Percentiles rank a stretch among this genome's conserved stretches.
These are phyloP conservation scores for Syrista parreyssii DNA, from an alignment of 2,888 invertebrate species.

Conservation along the genomic window DNA sequence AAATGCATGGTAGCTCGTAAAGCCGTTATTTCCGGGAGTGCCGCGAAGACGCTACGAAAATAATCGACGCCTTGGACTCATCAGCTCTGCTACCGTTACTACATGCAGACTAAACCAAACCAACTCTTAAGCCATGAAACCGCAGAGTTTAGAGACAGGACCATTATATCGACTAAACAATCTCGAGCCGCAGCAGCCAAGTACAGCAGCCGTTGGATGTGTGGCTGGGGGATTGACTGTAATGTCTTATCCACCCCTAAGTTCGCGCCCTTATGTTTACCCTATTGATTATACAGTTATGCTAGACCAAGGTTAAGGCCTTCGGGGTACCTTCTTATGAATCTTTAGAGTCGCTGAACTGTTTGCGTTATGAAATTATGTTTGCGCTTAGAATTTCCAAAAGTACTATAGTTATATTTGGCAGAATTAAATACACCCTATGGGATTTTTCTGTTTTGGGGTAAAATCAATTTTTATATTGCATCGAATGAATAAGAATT, in stretches of 20 bases:
- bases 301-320: conserved; percentile 27
- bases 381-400: background rate
- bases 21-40: background rate
- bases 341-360: background rate
- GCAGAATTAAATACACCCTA: background rate
- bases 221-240: conserved; percentile 11
- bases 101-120: conserved; percentile 8
- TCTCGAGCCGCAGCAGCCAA: conserved; percentile 29
- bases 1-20: background rate
- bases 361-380: background rate
- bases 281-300: conserved; percentile 53
- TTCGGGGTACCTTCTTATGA: background rate
- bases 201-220: conserved; percentile 23
- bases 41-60: background rate
- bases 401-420: background rate
- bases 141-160: conserved; percentile 24
- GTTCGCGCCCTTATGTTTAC: conserved; percentile 49
- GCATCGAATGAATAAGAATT: background rate
- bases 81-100: background rate
- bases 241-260: conserved; percentile 32
- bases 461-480: background rate
- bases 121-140: conserved; percentile 24
- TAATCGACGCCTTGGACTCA: background rate
- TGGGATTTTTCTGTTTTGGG: background rate
- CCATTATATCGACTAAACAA: conserved; percentile 44